Evolutionary conservation across 2,797 vertebrate genomes (phyloP).

Genomic region (Champsocephalus esox): DNA sequence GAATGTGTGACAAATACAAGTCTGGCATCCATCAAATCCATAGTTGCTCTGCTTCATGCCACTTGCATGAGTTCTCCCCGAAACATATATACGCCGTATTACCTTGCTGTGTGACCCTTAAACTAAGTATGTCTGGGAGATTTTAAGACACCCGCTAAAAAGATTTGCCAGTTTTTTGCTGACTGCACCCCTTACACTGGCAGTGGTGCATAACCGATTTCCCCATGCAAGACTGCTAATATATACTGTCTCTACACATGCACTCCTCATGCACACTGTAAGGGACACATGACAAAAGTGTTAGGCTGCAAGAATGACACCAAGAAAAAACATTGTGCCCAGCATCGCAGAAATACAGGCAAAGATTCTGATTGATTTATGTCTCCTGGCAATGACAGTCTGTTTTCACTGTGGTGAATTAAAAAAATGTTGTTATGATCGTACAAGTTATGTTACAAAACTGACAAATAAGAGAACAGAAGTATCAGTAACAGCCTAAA

Average conservation of each 20-base stretch:
- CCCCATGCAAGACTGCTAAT: conserved; percentile 59
- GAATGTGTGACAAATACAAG: conserved; percentile 33
- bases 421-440: too few relatives aligned
- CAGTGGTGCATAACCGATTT: conserved; percentile 63
- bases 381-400: conserved; percentile 11
- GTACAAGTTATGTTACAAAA: too few relatives aligned
- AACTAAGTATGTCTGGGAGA: conserved; percentile 50
- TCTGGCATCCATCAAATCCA: conserved; percentile 39
- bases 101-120: conserved; percentile 63
- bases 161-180: conserved; percentile 72
- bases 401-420: conserved; percentile 13
- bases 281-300: conserved; percentile 41
- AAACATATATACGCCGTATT: conserved; percentile 44
- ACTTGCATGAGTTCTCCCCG: conserved; percentile 32
- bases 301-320: conserved; percentile 36
- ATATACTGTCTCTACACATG: conserved; percentile 49
- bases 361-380: conserved; percentile 50
- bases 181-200: conserved; percentile 65
- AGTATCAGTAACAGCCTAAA: too few relatives aligned
- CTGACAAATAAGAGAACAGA: too few relatives aligned
- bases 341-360: conserved; percentile 30
- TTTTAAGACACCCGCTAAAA: conserved; percentile 65
- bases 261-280: conserved; percentile 16
- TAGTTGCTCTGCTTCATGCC: neutral
- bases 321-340: conserved; percentile 21